These are phyloP conservation scores for Nomada fucata DNA, from an alignment of 2,888 invertebrate genomes.

Conservation along the genomic window DNA sequence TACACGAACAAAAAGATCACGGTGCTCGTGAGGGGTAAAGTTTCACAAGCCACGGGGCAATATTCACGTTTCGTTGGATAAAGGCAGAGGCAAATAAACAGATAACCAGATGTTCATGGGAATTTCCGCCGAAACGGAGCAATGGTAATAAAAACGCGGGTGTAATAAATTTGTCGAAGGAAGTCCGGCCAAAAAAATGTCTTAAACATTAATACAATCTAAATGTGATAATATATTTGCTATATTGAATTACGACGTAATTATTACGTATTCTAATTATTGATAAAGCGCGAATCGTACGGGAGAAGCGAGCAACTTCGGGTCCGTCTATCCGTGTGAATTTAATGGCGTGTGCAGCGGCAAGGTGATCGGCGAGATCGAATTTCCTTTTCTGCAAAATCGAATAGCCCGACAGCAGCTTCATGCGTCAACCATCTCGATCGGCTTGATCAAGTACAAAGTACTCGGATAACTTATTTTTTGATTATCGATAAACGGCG, in stretches of 20 bases:
- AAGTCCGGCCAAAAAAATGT: conserved; percentile 67
- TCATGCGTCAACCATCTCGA: conserved; percentile 42
- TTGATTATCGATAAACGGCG: conserved; percentile 51
- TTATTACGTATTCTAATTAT: conserved; percentile 69
- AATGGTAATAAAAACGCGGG: conserved; percentile 6
- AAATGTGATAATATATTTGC: conserved; percentile 84
- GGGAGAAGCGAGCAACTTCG: conserved; percentile 59
- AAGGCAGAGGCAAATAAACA: neutral
- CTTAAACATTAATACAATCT: conserved; percentile 84
- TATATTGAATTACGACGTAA: conserved; percentile 80
- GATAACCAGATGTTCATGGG: no score
- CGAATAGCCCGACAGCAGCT: conserved; percentile 12
- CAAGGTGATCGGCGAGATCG: conserved; percentile 43
- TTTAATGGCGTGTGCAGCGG: conserved; percentile 22
- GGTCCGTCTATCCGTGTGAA: conserved; percentile 56
- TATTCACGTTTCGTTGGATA: neutral
- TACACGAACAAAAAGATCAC: neutral
- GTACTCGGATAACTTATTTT: conserved; percentile 62
- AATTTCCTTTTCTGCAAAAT: conserved; percentile 19
- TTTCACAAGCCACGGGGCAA: neutral
- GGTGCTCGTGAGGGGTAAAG: neutral
- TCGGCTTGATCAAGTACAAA: conserved; percentile 62
- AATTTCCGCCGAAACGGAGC: neutral
- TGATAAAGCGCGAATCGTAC: conserved; percentile 70
- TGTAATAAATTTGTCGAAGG: conserved; percentile 66